These are phyloP conservation scores for Umimayanthus chanpuru DNA, from an alignment of 92 coral and sea anemone species.

Conservation along the genomic window DNA sequence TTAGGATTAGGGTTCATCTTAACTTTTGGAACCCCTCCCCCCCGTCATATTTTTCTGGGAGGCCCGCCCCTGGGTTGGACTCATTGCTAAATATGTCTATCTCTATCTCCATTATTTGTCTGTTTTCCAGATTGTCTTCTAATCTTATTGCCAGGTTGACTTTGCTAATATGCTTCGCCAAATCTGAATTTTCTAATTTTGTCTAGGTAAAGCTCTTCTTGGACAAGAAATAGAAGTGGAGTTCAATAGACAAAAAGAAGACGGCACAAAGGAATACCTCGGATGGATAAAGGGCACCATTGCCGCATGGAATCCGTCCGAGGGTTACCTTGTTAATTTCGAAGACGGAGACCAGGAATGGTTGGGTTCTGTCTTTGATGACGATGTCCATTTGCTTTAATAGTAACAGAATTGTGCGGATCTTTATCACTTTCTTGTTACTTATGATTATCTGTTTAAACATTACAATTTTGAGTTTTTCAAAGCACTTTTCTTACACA, in stretches of 20 bases:
- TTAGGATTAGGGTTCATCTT: too few relatives aligned
- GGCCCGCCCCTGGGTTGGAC: too few relatives aligned
- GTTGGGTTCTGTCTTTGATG: not conserved
- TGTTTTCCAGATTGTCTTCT: not conserved
- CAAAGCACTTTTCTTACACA: too few relatives aligned
- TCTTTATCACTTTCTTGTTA: too few relatives aligned
- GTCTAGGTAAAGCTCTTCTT: conserved; percentile 18
- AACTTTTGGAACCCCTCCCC: too few relatives aligned
- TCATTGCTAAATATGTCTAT: not conserved
- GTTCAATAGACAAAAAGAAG: conserved; percentile 3
- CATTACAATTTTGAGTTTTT: too few relatives aligned
- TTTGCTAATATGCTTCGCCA: not conserved
- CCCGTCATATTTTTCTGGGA: too few relatives aligned
- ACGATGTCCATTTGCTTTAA: not conserved
- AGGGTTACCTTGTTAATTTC: conserved; percentile 23
- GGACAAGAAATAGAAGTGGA: not conserved
- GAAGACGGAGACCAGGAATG: conserved; percentile 40
- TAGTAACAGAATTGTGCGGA: too few relatives aligned
- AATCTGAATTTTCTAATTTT: not conserved
- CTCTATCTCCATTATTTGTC: not conserved
- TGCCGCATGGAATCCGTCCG: conserved; percentile 4
- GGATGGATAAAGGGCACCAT: conserved; percentile 44
- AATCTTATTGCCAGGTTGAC: not conserved
- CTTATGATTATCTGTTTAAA: too few relatives aligned
- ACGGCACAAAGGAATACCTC: conserved; percentile 22